Conservation (phyloP, 2,113 vertebrate genomes). For the Dascyllus trimaculatus region DNA sequence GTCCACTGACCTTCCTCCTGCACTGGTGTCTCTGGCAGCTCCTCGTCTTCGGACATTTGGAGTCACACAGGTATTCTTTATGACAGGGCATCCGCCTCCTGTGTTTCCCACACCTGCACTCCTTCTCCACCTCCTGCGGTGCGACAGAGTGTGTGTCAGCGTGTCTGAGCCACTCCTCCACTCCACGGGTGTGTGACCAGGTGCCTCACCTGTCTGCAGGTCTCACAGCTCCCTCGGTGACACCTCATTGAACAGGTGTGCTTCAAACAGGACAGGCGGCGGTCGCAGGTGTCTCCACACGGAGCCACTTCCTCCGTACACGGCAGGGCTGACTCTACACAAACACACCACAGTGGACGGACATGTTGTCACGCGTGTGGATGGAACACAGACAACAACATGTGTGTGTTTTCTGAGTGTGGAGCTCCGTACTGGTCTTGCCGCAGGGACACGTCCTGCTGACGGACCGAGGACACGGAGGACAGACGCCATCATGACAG, state of each 20-base stretch:
- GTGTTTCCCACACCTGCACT: constrained; percentile 95
- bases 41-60: constrained; percentile 91
- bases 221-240: constrained; percentile 95
- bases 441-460: constrained; percentile 94
- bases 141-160: neutral
- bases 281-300: constrained; percentile 96
- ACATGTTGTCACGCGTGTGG: no score
- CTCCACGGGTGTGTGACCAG: neutral
- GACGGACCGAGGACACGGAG: constrained; percentile 92
- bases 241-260: constrained; percentile 97
- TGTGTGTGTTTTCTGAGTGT: neutral
- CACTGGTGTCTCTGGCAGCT: constrained; percentile 95
- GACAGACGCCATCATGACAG: constrained; percentile 91
- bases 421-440: constrained; percentile 88
- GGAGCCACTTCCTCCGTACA: constrained; percentile 95
- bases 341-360: no score
- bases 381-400: no score
- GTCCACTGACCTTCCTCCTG: constrained; percentile 89
- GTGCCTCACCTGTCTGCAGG: constrained; percentile 94
- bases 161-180: neutral
- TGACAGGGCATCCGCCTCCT: constrained; percentile 91
- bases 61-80: constrained; percentile 95
- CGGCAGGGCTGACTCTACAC: constrained; percentile 89
- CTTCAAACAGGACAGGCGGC: constrained; percentile 90
- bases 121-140: constrained; percentile 93